Evolutionary conservation across 2,888 invertebrate species (phyloP), one percentile per base, ranked within the genome.

Genomic region (Oxycera nigricornis): DNA sequence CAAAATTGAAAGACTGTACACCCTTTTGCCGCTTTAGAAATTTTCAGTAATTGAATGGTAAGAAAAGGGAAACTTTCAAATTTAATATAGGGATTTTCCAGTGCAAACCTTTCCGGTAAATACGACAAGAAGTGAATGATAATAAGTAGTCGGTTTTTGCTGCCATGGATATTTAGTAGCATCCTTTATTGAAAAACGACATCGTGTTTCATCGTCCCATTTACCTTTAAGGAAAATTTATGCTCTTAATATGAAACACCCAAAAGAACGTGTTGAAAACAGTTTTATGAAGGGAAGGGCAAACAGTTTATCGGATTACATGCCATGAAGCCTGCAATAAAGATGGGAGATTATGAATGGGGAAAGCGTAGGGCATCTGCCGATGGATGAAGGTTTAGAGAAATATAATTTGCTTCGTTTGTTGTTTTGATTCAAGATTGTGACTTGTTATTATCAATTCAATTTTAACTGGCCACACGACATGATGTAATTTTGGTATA

Each of bases 1-100:
- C n/a, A n/a, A n/a, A n/a, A n/a, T n/a, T n/a, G n/a, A n/a, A n/a
- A n/a, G n/a, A n/a, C n/a, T n/a, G n/a, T n/a, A n/a, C n/a, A n/a
- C n/a, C 30, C 59, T 11, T 59, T 67, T 67, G 41, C 67, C 67
- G 67, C 67, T 35, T 62, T 17, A 46, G 11, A 46, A 67, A 41
- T 46, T 67, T 67, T 26, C 59, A 6, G 68, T 68, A 68, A 68
- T 68, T 68, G 68, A 68, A n/a, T n/a, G n/a, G n/a, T 68, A 68
- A 68, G 68, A 68, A n/a, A 31, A 41, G 41, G 41, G 24, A 46
- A 67, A 41, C 4, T 67, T 62, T 41, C n/a, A 22, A 67, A 26
- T 67, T 41, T 46, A 67, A 67, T 41, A 46, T 35, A 35, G 30
- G 30, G 7, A 2, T 20, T 14, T 59, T 28, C 17, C 59, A 26